Evolutionary conservation across 2,888 invertebrate species (phyloP), one percentile per base, ranked within the genome.

Genomic region (Cheilosia scutellata): DNA sequence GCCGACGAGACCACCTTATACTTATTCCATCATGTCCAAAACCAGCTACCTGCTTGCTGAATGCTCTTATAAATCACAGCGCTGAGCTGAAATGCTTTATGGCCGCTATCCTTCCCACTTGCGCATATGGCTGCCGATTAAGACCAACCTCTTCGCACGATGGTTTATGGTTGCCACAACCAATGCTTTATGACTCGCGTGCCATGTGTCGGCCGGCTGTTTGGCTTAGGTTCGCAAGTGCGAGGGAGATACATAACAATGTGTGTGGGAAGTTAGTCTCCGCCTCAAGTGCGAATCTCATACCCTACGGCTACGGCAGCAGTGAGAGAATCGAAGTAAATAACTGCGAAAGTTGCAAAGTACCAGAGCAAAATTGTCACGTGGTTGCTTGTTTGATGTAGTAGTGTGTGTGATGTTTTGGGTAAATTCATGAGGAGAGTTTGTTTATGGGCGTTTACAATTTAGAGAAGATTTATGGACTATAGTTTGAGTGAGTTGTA

Each of bases 371-470:
- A 7, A 75, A 70, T 49, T 76, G 79, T 77, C 86, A 86, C 86
- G 86, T 86, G 86, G 76, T 63, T 44, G 42, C 5, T 9, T 11
- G 60, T 1, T 13, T 62, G 4, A 47, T 58, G 86, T 71, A 65
- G 75, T 80, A 44, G 80, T 76, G 55, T 53, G 33, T 49, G 37
- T 47, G 31, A 9, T 68, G 58, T 44, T 68, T 25, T 11, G 42
- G 60, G 78, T 68, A 78, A 57, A 63, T 29, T 13, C 16, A 42
- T 20, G 16, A 68, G 51, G 78, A 74, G 79, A 84, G 84, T 90
- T 92, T 91, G 90, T 92, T 91, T 91, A 91, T 91, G 91, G 91
- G 91, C 91, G 91, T 91, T 90, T 89, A 91, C 92, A 89, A 89
- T 89, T 88, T 88, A 83, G 66, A 82, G 75, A 87, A 88, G 87